These are phyloP conservation scores for Nothocercus julius DNA, from an alignment of 2,113 vertebrate genomes.

Conservation along the genomic window DNA sequence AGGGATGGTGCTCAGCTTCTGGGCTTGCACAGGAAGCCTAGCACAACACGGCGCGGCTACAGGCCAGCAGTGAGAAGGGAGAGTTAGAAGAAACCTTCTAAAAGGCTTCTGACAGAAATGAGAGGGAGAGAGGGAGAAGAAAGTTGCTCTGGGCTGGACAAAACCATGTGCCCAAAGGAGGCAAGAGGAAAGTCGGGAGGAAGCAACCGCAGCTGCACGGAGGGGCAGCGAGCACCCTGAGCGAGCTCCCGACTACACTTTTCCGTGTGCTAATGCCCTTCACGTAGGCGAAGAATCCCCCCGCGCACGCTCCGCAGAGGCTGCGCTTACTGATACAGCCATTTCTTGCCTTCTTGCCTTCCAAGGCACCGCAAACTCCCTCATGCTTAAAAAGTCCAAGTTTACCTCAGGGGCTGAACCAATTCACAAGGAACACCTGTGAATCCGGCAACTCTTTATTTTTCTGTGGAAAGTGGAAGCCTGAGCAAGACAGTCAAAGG, in stretches of 20 bases:
- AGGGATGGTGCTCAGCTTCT: neutral
- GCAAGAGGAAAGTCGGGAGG: neutral
- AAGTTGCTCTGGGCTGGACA: neutral
- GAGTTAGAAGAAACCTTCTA: neutral
- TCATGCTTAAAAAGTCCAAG: neutral
- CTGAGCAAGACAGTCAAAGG: neutral
- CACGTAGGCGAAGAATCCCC: neutral
- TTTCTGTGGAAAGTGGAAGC: neutral
- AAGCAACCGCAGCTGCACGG: neutral
- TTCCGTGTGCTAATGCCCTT: neutral
- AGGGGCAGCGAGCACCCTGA: neutral
- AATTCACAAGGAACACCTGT: neutral
- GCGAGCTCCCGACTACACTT: neutral
- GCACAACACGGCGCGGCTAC: neutral
- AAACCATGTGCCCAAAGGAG: neutral
- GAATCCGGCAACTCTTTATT: neutral
- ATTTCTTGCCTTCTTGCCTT: neutral
- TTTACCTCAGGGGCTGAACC: neutral
- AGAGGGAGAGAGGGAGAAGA: neutral
- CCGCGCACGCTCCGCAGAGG: neutral
- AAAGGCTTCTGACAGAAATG: constrained; percentile 4
- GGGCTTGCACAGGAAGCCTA: neutral
- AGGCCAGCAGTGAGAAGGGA: neutral
- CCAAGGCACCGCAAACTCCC: neutral
- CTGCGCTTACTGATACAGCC: neutral